These are phyloP conservation scores for Eclectus roratus DNA, from an alignment of 2,113 vertebrate genomes.

Conservation along the genomic window DNA sequence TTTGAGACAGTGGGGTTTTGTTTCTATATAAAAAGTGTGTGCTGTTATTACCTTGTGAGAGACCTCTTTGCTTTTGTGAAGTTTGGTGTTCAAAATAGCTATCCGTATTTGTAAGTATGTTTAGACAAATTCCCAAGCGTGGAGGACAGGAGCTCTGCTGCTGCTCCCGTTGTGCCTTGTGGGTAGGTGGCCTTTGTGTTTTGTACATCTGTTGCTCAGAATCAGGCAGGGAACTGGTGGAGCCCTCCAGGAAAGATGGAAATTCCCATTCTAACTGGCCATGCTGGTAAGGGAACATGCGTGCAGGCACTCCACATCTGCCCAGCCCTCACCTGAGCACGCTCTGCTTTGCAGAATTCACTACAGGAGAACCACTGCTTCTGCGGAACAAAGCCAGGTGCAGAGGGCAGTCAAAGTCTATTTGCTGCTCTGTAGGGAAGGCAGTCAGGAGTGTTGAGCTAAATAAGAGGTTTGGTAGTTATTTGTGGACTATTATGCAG, in stretches of 20 bases:
- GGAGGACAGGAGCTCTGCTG: background rate
- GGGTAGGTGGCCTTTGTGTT: background rate
- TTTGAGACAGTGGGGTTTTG: background rate
- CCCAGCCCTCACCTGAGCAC: background rate
- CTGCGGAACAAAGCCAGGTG: background rate
- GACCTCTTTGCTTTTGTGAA: background rate
- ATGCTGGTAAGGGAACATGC: rapidly evolving
- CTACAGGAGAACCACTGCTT: background rate
- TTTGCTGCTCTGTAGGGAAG: background rate
- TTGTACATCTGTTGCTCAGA: background rate
- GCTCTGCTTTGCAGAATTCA: background rate
- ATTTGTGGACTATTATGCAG: background rate
- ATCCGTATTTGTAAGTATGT: rapidly evolving
- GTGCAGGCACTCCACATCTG: rapidly evolving
- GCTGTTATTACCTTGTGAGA: background rate
- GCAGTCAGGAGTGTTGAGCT: background rate
- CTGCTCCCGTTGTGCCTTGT: background rate
- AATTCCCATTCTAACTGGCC: background rate
- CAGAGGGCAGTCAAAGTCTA: background rate
- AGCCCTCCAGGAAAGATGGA: background rate
- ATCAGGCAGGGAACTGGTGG: background rate
- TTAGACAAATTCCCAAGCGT: background rate
- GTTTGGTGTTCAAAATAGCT: background rate
- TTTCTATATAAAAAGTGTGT: background rate
- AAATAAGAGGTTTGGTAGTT: background rate